These are phyloP conservation scores for Barypeithes pellucidus DNA, from an alignment of 2,888 invertebrate species.

Conservation along the genomic window DNA sequence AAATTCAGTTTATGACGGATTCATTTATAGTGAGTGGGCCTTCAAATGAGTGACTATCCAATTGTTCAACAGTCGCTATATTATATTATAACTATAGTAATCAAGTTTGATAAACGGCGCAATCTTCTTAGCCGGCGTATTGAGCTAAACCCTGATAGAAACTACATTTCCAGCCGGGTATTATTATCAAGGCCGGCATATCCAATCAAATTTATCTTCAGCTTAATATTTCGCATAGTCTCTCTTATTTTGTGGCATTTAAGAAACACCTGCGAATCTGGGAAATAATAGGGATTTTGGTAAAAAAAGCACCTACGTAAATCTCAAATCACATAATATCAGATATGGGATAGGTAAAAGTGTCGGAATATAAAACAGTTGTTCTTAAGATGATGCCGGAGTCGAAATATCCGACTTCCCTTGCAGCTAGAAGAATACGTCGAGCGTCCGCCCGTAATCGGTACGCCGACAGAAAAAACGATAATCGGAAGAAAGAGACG, in stretches of 20 bases:
- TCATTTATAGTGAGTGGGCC: background rate
- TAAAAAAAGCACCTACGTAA: no score
- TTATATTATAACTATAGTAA: slow-evolving; percentile 3
- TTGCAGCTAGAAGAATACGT: no score
- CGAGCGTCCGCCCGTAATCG: no score
- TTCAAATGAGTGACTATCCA: background rate
- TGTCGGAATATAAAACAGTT: no score
- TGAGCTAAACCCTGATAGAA: background rate
- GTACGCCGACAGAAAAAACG: no score
- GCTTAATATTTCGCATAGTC: slow-evolving; percentile 2
- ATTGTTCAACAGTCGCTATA: background rate
- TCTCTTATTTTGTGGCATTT: background rate
- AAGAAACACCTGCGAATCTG: background rate
- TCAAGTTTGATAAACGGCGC: slow-evolving; percentile 16
- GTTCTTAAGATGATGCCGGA: no score
- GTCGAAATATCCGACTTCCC: no score
- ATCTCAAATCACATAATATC: no score
- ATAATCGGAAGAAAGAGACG: no score
- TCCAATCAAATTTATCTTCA: slow-evolving; percentile 6
- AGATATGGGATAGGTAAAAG: no score
- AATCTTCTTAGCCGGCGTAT: slow-evolving; percentile 19
- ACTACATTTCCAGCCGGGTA: background rate
- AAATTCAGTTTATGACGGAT: background rate
- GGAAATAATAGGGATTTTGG: background rate
- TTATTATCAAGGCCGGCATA: background rate